Evolutionary conservation across 2,888 invertebrate species (phyloP).

Genomic region (Epinotia bilunana): DNA sequence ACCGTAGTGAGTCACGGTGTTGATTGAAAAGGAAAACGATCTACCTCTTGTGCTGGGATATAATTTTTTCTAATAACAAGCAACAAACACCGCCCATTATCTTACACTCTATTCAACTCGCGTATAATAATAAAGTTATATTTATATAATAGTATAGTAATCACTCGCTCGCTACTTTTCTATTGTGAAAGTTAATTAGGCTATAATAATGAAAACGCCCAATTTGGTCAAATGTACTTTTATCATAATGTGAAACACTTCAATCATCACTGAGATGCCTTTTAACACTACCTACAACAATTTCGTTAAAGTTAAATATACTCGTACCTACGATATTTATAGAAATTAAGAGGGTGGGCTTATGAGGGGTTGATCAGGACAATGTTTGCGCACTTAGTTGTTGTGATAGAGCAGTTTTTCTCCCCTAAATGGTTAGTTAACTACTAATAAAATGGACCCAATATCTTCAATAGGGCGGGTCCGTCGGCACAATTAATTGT

Average conservation of each 20-base stretch:
- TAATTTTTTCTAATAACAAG: slow-evolving; percentile 26
- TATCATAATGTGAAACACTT: background rate
- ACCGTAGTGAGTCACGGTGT: slow-evolving; percentile 46
- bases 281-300: background rate
- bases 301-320: background rate
- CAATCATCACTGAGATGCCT: background rate
- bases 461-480: slow-evolving; percentile 10
- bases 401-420: slow-evolving; percentile 30
- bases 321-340: background rate
- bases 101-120: background rate
- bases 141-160: slow-evolving; percentile 17
- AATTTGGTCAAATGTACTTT: slow-evolving; percentile 23
- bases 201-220: slow-evolving; percentile 12
- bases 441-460: slow-evolving; percentile 34
- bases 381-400: slow-evolving; percentile 18
- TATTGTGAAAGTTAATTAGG: slow-evolving; percentile 39
- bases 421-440: slow-evolving; percentile 35
- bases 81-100: slow-evolving; percentile 23
- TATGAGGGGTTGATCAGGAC: slow-evolving; percentile 17
- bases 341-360: slow-evolving; percentile 27
- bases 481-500: slow-evolving; percentile 29
- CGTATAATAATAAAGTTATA: slow-evolving; percentile 1
- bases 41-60: slow-evolving; percentile 11
- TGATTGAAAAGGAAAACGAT: slow-evolving; percentile 30
- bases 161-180: slow-evolving; percentile 22